Conservation (phyloP, 1,140 invertebrate genomes). For the Drosophila dunni region DNA sequence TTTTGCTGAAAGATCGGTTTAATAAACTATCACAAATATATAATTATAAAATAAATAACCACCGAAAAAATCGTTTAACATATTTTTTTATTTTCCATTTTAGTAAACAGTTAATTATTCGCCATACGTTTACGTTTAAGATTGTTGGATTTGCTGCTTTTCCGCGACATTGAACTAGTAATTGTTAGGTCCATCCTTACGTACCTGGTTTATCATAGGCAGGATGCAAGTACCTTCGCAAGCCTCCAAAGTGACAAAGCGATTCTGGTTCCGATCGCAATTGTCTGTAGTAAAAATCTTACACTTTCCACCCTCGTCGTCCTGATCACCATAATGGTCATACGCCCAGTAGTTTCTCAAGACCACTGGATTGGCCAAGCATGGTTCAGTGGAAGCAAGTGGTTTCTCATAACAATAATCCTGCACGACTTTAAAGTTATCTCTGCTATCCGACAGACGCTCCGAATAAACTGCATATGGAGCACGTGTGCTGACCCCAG, state of each 20-base stretch:
- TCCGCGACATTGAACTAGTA: background rate
- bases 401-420: conserved; percentile 75
- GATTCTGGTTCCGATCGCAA: conserved; percentile 74
- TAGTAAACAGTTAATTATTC: no score
- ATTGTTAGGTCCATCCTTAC: conserved; percentile 22
- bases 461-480: conserved; percentile 16
- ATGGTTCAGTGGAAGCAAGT: conserved; percentile 41
- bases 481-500: conserved; percentile 45
- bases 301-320: conserved; percentile 60
- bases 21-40: no score
- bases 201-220: conserved; percentile 55
- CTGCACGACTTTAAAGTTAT: conserved; percentile 64
- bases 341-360: conserved; percentile 77
- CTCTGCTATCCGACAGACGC: conserved; percentile 22
- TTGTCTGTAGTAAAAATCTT: conserved; percentile 78
- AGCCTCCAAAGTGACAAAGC: conserved; percentile 64
- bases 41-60: no score
- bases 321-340: conserved; percentile 44
- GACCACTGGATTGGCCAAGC: conserved; percentile 55
- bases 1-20: no score
- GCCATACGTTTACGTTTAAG: background rate
- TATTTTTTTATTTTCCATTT: no score
- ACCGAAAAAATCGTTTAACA: no score
- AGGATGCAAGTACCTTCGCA: conserved; percentile 67
- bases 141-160: background rate